Conservation (phyloP, 2,113 vertebrate genomes). For the Zosterops hypoxanthus region DNA sequence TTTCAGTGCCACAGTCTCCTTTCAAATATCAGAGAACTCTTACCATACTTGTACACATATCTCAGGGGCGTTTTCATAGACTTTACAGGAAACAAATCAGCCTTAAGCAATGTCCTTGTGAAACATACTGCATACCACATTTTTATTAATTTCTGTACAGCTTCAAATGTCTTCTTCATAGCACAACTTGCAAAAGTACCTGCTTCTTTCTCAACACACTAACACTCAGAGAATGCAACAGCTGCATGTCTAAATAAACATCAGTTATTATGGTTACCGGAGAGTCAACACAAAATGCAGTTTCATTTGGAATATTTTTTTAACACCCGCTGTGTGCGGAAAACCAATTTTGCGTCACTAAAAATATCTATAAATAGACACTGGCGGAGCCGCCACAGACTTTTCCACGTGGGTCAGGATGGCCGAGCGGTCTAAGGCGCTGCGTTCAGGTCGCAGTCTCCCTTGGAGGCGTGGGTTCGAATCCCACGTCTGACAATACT, state of each 20-base stretch:
- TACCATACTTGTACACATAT: neutral
- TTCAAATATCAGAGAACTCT: neutral
- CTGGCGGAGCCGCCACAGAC: accelerated
- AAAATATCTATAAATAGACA: accelerated
- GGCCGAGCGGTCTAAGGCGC: constrained; percentile 82
- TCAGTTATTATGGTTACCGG: neutral
- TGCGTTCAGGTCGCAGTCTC: constrained; percentile 80
- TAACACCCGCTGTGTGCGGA: accelerated
- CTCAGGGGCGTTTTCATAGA: neutral
- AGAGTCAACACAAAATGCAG: neutral
- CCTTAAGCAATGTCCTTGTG: neutral
- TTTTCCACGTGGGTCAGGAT: neutral
- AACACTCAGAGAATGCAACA: neutral
- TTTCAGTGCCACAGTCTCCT: neutral
- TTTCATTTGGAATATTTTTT: neutral
- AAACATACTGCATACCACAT: neutral
- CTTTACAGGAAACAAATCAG: neutral
- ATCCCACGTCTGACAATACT: neutral
- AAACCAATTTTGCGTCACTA: accelerated
- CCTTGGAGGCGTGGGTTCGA: constrained; percentile 76
- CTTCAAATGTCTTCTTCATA: neutral
- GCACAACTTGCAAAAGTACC: neutral
- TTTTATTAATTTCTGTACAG: neutral
- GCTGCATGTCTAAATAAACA: neutral
- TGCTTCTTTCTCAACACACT: neutral